Base-by-base conservation (phyloP, 1,140 invertebrate genomes). In the Macrostomum lignano region DNA sequence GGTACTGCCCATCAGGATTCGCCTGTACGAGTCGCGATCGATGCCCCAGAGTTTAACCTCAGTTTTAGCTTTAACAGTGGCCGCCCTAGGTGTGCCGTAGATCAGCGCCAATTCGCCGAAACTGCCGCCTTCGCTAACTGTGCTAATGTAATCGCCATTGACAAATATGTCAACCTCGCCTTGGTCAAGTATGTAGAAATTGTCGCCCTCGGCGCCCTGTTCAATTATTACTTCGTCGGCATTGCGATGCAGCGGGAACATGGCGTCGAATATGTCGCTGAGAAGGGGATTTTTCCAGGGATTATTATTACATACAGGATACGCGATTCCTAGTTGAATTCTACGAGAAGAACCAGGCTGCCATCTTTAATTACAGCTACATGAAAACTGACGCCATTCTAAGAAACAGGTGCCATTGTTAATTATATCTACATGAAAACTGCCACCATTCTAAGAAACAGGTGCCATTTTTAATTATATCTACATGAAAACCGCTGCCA, bases 101-200 rank as follows among this genome's bases (percentile, higher is more conserved):
- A 88, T 70, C 19, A 88, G 65, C 30, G 81, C 79, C 44, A 86
- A 59, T 64, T 88, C 81, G 28, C 81, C 81, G 53, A 86, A 88
- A 48, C 81, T 88, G 13, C 82, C 82, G 20, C 79, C 82, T 49
- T 94, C 86, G 23, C 77, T 71, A 42, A 98, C 91, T 17, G 73
- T 81, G 15, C 77, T 82, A 17, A 91, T 81, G 46, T 77, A 64
- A 49, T 91, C 63, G 33, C 58, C 56, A 46, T 69, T 68, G 2
- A 71, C 65, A 52, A 60, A 68, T 24, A 70, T 44, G 66, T 94
- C 84, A 17, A 94, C 86, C 63, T 93, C 84, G 9, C 91, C 91
- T 47, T 73, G 73, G 59, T 98, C 91, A 42, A 98, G 86, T 29
- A 98, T 86, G 52, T 98, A 98, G 58, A 98, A 98, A 53, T 96